Base-by-base conservation (phyloP, 2,888 invertebrate genomes). In the Patella pellucida region DNA sequence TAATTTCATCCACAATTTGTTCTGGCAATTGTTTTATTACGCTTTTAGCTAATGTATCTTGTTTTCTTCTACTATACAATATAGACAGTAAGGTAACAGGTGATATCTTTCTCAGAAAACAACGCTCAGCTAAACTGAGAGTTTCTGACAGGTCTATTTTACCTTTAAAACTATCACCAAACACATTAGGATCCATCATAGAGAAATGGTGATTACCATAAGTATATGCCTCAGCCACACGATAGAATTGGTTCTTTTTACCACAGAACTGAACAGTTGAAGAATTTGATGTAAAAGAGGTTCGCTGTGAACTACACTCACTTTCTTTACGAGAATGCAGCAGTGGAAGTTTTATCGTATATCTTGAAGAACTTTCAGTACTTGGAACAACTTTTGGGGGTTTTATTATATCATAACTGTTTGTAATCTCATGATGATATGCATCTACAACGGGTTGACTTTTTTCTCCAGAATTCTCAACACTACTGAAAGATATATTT, bases 91-190 rank as follows among this genome's bases (percentile, higher is more conserved):
- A 76, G 74, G 78, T 85, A 9, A 84, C 76, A 19, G 85, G 79
- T n/a, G 80, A 78, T 14, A 88, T 78, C 71, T 87, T 85, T 71
- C 82, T 83, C 68, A 83, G 83, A 69, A 86, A 84, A 68, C 86
- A 86, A 71, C 84, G 81, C 71, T 87, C 86, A 1, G 85, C 84
- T 62, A 87, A 72, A 16, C 73, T 62, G 16, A 73, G n/a, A 14
- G 73, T 79, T 70, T 81, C 81, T 23, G 51, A 62, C 19, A 23
- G 19, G 23, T 62, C 4, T 23, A 62, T 23, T 23, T 62, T 9
- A 23, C 23, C 62, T 23, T 62, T 62, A 23, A 11, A 62, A 11
- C 23, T 62, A 12, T 62, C 62, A 23, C 19, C 62, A 41, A 41
- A 41, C 41, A 9, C 41, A 41, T 41, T 41, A 41, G 41, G 41